These are phyloP conservation scores for Maniola jurtina DNA, from an alignment of 1,140 invertebrate species.

Conservation along the genomic window DNA sequence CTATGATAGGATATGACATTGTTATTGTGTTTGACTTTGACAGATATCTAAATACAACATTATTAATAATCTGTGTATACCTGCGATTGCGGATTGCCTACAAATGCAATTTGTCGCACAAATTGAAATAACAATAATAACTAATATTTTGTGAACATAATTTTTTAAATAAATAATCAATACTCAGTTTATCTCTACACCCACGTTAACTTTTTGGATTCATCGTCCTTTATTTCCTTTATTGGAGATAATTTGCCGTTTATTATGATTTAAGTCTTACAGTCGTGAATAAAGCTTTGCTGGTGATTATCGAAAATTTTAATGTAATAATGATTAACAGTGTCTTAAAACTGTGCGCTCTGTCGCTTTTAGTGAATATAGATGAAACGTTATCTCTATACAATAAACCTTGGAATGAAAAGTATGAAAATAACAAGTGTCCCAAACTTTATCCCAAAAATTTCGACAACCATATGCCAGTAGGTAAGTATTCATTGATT, in stretches of 20 bases:
- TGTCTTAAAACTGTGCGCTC: slow-evolving; percentile 22
- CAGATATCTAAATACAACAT: no score
- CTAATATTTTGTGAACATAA: no score
- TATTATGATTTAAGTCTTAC: slow-evolving; percentile 20
- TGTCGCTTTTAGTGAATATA: slow-evolving; percentile 47
- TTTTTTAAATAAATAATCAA: slow-evolving; percentile 27
- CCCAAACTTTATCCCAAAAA: slow-evolving; percentile 75
- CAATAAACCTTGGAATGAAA: slow-evolving; percentile 71
- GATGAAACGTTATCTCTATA: slow-evolving; percentile 54
- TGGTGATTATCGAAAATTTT: slow-evolving; percentile 20
- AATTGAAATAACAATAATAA: no score
- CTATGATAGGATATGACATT: no score
- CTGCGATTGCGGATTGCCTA: no score
- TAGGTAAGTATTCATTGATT: slow-evolving; percentile 55
- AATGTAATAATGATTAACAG: slow-evolving; percentile 28
- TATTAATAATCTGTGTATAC: no score
- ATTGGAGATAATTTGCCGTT: slow-evolving; percentile 41
- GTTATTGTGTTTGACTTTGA: not conserved
- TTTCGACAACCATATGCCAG: slow-evolving; percentile 73
- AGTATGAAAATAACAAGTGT: slow-evolving; percentile 74
- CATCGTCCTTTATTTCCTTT: slow-evolving; percentile 47
- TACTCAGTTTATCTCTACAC: slow-evolving; percentile 46
- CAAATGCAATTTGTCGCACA: slow-evolving; percentile 19
- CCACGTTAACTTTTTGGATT: slow-evolving; percentile 48
- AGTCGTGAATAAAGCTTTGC: slow-evolving; percentile 19